phyloP scores from a whole-genome alignment of 2,797 vertebrate species.

The Neopelma chrysocephalum region DNA sequence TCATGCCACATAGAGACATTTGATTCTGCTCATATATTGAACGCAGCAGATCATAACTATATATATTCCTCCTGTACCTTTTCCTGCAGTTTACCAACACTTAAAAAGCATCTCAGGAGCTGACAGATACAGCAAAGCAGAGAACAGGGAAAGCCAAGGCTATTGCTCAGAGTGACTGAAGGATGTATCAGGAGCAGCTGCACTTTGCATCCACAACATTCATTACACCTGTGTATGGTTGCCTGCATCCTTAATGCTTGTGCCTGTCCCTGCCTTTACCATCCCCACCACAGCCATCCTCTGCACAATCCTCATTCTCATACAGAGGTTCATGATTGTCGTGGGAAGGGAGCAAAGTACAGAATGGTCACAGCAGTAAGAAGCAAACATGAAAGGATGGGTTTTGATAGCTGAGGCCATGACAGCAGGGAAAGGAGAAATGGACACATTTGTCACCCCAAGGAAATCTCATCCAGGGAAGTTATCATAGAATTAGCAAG shows the following conservation, averaged over 20 bases:
- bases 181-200: not conserved
- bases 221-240: not conserved
- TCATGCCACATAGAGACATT: not conserved
- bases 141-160: not conserved
- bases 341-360: not conserved
- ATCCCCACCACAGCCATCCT: rapidly evolving
- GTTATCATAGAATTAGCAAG: not conserved
- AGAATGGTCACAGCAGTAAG: not conserved
- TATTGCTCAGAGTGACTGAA: not conserved
- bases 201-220: not conserved
- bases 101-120: not conserved
- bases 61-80: not conserved
- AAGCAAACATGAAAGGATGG: not conserved
- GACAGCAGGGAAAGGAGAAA: not conserved
- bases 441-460: not conserved
- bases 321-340: not conserved
- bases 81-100: not conserved
- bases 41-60: not conserved
- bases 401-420: not conserved
- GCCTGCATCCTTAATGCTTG: not conserved
- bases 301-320: not conserved
- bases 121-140: not conserved
- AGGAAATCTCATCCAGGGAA: not conserved
- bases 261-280: not conserved
- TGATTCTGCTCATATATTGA: not conserved